Evolutionary conservation across 1,140 invertebrate species (phyloP), one percentile per base, ranked within the genome.

Genomic region (Conus betulinus): DNA sequence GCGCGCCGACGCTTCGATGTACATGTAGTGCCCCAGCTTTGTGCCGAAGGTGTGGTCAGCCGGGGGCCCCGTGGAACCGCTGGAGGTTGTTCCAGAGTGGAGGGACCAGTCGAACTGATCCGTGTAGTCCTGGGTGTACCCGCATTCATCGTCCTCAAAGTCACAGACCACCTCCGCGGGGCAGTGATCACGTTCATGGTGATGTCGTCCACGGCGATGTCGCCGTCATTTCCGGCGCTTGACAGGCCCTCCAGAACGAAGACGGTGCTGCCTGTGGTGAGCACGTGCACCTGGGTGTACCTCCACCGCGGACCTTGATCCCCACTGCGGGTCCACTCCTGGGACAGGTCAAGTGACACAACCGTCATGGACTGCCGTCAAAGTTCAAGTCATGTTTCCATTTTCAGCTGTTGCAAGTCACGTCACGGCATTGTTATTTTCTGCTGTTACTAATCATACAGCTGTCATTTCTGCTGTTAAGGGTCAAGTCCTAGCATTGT

Each of bases 21-120:
- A 87, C 78, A 86, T 85, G 39, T 89, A 97, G n/a, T 96, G 95
- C 88, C 97, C 94, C 27, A 88, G 95, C 91, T 88, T 90, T 92
- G 60, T 93, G 13, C 92, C 93, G 88, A 93, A 93, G 1, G 94
- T 94, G 85, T 95, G 94, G 85, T 95, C 94, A 85, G 82, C 84
- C 1, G 63, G 86, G 27, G 93, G 94, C 27, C 93, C 94, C 39
- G 51, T 74, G 25, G 15, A 25, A 23, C 27, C 17, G 55, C 27
- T 51, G 25, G 5, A 60, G 53, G 52, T n/a, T 39, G 17, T 15
- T 4, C 67, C 85, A 25, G 52, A 53, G 86, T 86, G 13, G 87
- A 97, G 92, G 17, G 88, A 95, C 97, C 97, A 98, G 90, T 97
- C 97, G 91, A 97, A 97, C 91, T 97, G 96, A 90, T 97, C 97